phyloP scores from a whole-genome alignment of 2,888 invertebrate genomes.

The Plutella xylostella region DNA sequence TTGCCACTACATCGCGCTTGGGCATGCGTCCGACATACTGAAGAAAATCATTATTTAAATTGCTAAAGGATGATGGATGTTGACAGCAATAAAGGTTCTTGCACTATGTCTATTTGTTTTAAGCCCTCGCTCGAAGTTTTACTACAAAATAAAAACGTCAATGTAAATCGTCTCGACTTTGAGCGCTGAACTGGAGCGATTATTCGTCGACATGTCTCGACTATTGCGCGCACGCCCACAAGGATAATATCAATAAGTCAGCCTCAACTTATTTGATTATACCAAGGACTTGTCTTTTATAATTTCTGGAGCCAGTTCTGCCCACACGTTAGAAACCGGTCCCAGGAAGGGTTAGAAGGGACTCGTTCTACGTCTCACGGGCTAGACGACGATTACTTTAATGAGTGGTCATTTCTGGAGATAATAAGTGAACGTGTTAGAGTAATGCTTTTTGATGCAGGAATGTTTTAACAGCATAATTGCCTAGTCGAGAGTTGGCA shows the following conservation, averaged over 20 bases:
- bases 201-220: no score
- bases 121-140: not conserved
- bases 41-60: slow-evolving; percentile 3
- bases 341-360: slow-evolving; percentile 8
- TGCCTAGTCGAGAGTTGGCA: no score
- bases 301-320: slow-evolving; percentile 4
- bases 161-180: no score
- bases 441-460: no score
- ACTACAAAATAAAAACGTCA: slow-evolving; percentile 2
- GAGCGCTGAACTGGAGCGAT: no score
- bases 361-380: slow-evolving; percentile 5
- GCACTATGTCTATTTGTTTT: slow-evolving; percentile 3
- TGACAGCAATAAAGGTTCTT: slow-evolving; percentile 5
- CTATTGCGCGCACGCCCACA: no score
- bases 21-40: no score
- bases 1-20: not conserved
- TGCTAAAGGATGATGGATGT: slow-evolving; percentile 6
- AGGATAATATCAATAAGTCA: no score
- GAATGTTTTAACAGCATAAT: no score
- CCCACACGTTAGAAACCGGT: slow-evolving; percentile 10
- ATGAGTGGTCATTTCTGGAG: slow-evolving; percentile 43
- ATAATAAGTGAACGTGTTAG: slow-evolving; percentile 6
- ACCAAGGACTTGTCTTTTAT: not conserved
- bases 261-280: not conserved
- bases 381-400: slow-evolving; percentile 41